A percentile compares a stretch with the other conserved stretches of the same genome.
Conservation (phyloP, 2,113 vertebrate species). For the Desmodus rotundus region DNA sequence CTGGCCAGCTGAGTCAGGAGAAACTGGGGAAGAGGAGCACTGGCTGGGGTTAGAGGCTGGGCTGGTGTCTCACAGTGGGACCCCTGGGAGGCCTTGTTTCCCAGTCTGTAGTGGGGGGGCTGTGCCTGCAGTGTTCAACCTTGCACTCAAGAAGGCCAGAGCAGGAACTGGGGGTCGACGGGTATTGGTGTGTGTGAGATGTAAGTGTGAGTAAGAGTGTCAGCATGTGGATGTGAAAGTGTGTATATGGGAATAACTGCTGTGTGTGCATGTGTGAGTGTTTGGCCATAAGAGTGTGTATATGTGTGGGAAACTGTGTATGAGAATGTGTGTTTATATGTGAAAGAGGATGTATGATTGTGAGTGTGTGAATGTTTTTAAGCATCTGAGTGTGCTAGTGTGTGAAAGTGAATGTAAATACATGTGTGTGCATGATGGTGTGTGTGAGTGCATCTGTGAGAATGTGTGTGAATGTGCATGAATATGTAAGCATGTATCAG, state of each 20-base stretch:
- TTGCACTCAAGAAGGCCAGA: not conserved
- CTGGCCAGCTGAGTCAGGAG: not conserved
- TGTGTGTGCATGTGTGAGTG: not conserved
- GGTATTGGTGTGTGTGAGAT: not conserved
- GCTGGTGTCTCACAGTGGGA: fast-evolving
- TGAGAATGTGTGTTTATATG: not conserved
- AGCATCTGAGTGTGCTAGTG: not conserved
- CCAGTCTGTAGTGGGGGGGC: not conserved
- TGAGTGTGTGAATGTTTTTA: not conserved
- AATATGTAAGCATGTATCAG: not conserved
- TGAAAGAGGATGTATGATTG: not conserved
- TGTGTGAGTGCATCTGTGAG: not conserved
- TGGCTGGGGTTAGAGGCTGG: not conserved
- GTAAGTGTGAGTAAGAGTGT: not conserved
- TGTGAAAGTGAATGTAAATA: not conserved
- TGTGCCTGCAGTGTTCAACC: not conserved
- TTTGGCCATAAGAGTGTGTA: too few species aligned
- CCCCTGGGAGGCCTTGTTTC: not conserved
- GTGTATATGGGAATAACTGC: not conserved
- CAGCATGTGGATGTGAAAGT: not conserved
- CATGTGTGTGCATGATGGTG: too few species aligned
- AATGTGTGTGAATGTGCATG: not conserved
- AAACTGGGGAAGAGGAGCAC: not conserved
- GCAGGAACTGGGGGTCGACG: fast-evolving
- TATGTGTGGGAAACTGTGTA: not conserved